phyloP scores from a whole-genome alignment of 2,888 invertebrate genomes.

The Maniola hyperantus region DNA sequence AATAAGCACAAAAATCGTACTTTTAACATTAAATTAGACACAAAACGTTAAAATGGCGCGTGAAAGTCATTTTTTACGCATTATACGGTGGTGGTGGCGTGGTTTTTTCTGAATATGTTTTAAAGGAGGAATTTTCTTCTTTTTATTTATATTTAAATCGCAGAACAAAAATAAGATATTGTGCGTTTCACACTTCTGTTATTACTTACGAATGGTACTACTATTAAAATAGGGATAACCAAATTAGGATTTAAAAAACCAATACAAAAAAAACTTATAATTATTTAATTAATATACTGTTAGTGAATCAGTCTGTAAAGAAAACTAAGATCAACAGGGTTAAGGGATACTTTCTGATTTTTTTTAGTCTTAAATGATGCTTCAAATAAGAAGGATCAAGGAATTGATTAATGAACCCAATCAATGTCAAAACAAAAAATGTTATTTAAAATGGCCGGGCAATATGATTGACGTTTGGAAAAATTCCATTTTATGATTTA shows the following conservation, averaged over 20 bases:
- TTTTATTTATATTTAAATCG: background rate
- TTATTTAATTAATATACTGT: conserved; percentile 8
- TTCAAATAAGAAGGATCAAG: background rate
- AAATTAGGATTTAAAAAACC: background rate
- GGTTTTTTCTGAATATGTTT: no score
- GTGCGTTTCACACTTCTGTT: conserved; percentile 1
- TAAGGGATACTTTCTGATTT: conserved; percentile 2
- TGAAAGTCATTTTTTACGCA: no score
- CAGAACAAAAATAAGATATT: background rate
- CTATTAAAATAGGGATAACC: background rate
- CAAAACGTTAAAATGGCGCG: no score
- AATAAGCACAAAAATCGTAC: no score
- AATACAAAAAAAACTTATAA: conserved; percentile 11
- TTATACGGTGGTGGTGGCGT: no score
- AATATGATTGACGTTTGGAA: no score
- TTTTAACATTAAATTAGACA: no score
- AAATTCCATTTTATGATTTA: no score
- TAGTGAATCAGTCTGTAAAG: conserved; percentile 34
- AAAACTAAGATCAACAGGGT: conserved; percentile 19
- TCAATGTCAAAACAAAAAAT: background rate
- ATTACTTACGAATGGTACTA: conserved; percentile 21
- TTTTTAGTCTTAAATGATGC: background rate
- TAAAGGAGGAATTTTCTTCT: no score
- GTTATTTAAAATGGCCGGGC: no score
- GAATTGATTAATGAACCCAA: background rate